phyloP scores from a whole-genome alignment of 2,888 invertebrate species.

The Thera obeliscata region DNA sequence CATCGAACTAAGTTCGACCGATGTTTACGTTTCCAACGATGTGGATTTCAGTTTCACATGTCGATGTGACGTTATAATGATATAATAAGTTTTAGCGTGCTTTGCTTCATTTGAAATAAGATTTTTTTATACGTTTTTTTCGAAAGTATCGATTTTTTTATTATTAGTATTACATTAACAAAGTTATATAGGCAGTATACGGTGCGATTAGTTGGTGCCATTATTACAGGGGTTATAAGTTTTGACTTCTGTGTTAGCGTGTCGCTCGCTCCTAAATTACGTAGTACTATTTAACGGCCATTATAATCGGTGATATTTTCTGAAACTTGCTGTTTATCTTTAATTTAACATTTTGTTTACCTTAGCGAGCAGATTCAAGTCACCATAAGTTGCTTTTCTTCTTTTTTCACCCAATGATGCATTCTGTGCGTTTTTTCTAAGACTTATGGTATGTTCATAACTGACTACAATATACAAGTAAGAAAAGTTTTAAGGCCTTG shows the following conservation, averaged over 20 bases:
- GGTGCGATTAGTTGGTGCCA: conserved; percentile 85
- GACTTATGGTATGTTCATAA: neutral
- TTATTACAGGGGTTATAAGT: conserved; percentile 83
- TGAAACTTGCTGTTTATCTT: conserved; percentile 16
- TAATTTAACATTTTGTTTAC: conserved; percentile 2
- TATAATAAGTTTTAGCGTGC: conserved; percentile 83
- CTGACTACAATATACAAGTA: neutral
- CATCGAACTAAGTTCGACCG: conserved; percentile 79
- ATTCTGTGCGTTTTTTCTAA: neutral
- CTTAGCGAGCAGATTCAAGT: conserved; percentile 1
- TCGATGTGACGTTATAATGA: conserved; percentile 75
- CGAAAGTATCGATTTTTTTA: conserved; percentile 79
- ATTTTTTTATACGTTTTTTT: conserved; percentile 81
- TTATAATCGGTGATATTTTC: conserved; percentile 32
- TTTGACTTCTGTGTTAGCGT: conserved; percentile 58
- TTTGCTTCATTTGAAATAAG: conserved; percentile 83
- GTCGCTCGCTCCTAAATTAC: conserved; percentile 64
- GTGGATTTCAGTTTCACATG: conserved; percentile 73
- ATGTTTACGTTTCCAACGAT: conserved; percentile 66
- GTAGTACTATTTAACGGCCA: conserved; percentile 39
- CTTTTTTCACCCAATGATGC: neutral
- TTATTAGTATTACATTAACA: conserved; percentile 79
- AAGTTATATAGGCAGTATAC: conserved; percentile 84
- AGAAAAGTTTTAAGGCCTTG: neutral
- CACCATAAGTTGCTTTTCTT: conserved; percentile 5